Evolutionary conservation across 1,140 invertebrate genomes (phyloP).

Genomic region (Bombus pascuorum): DNA sequence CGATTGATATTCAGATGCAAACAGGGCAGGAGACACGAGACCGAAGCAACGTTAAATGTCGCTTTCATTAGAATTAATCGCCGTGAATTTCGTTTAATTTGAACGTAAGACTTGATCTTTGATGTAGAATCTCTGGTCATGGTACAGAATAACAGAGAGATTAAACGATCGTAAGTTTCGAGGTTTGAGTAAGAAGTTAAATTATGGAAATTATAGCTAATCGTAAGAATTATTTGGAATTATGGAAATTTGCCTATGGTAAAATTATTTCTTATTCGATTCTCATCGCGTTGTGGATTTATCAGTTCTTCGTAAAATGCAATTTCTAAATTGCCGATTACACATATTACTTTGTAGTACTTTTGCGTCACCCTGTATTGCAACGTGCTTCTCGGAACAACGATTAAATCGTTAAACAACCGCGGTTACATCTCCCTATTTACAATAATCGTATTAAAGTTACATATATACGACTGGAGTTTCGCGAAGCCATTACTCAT

Average conservation of each 20-base stretch:
- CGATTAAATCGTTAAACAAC: neutral
- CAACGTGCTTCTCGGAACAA: neutral
- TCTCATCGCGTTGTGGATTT: no score
- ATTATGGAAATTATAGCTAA: no score
- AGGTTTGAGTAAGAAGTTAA: neutral
- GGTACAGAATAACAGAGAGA: no score
- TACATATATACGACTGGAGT: neutral
- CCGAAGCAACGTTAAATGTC: neutral
- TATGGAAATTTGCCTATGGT: no score
- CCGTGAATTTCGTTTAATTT: neutral
- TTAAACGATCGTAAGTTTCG: neutral
- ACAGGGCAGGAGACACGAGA: neutral
- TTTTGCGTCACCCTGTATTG: no score
- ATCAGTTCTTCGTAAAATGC: no score
- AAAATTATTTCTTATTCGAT: no score
- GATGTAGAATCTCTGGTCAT: no score
- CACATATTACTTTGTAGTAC: no score
- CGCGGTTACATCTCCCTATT: neutral
- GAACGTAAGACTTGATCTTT: neutral
- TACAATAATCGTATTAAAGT: neutral
- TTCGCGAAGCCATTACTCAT: neutral
- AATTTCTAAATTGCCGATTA: no score
- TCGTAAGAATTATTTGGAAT: no score
- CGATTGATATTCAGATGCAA: constrained; percentile 13
- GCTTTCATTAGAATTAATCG: neutral